phyloP scores from a whole-genome alignment of 1,140 invertebrate species.

The Teleogryllus occipitalis region DNA sequence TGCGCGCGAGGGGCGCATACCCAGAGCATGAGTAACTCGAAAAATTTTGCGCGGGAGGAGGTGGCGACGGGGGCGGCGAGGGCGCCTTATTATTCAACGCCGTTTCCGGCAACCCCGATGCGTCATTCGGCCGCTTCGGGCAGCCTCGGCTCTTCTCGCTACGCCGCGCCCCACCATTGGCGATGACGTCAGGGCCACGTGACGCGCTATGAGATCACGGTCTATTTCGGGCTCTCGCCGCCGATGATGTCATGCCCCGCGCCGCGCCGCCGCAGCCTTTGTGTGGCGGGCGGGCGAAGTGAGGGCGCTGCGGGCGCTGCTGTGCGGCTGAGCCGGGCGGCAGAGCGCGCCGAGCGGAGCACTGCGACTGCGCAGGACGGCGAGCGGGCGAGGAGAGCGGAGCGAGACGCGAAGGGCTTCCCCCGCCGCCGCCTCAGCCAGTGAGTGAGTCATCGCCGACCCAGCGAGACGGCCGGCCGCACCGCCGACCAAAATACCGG shows the following conservation, averaged over 20 bases:
- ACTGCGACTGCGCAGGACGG: background rate
- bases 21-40: background rate
- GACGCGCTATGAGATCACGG: background rate
- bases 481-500: background rate
- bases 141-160: background rate
- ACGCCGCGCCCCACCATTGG: background rate
- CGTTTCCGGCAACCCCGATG: constrained; percentile 2
- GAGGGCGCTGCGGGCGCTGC: background rate
- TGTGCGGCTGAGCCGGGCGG: background rate
- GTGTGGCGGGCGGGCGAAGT: background rate
- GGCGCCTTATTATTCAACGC: background rate
- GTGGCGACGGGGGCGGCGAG: too few species aligned
- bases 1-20: background rate
- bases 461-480: background rate
- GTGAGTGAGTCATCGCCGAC: background rate
- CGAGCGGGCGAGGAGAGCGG: background rate
- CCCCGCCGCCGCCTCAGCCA: background rate
- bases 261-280: too few species aligned
- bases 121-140: background rate
- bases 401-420: background rate
- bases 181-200: background rate
- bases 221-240: background rate
- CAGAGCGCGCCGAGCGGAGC: too few species aligned
- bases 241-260: background rate
- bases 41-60: background rate